phyloP scores from a whole-genome alignment of 2,113 vertebrate species.

The Carlito syrichta region DNA sequence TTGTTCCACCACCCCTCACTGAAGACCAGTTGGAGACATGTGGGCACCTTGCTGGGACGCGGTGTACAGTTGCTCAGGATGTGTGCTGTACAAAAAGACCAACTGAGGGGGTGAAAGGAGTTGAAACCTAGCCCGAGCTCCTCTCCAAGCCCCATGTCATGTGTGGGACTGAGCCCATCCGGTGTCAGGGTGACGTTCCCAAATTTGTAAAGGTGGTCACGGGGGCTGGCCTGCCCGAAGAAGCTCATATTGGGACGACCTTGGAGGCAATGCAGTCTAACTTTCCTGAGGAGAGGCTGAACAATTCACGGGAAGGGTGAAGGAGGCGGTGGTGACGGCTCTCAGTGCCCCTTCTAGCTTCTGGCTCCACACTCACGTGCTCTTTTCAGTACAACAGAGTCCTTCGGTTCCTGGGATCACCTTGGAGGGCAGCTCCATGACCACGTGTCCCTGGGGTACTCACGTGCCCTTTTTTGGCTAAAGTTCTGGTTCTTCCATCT shows the following conservation, averaged over 20 bases:
- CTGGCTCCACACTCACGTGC: neutral
- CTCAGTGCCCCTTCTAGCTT: neutral
- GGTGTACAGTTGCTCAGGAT: neutral
- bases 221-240: neutral
- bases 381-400: neutral
- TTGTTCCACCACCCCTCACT: fast-evolving
- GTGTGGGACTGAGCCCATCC: neutral
- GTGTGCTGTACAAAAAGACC: neutral
- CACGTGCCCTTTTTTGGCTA: neutral
- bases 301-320: neutral
- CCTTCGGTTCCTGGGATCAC: neutral
- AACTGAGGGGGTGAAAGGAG: neutral
- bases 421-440: neutral
- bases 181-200: neutral
- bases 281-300: neutral
- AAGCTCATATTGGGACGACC: neutral
- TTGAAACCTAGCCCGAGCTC: neutral
- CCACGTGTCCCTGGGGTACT: neutral
- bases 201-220: neutral
- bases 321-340: neutral
- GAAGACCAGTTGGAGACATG: neutral
- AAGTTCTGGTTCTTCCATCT: neutral
- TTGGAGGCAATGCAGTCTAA: neutral
- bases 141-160: neutral
- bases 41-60: too few relatives aligned